These are phyloP conservation scores for Holothuria scabra DNA, from an alignment of 53 echinoderm and acorn worm species.

Conservation along the genomic window DNA sequence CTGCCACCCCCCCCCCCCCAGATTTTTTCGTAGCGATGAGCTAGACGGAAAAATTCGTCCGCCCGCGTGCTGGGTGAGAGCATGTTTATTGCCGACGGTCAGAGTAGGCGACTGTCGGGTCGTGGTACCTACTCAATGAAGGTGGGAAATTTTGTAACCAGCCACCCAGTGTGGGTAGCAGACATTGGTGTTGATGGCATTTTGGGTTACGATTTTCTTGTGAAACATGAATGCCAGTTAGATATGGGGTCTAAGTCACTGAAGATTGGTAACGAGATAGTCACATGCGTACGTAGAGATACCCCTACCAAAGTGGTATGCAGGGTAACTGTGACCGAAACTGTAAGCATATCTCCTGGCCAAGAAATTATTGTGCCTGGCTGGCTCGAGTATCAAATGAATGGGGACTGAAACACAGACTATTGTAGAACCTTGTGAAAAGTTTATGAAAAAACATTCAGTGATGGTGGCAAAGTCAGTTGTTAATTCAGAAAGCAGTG, in stretches of 20 bases:
- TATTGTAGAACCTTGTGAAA: no score
- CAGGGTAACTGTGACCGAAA: neutral
- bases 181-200: neutral
- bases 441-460: no score
- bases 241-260: neutral
- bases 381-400: neutral
- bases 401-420: neutral
- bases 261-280: neutral
- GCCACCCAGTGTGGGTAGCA: neutral
- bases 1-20: no score
- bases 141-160: no score
- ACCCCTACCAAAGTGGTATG: neutral
- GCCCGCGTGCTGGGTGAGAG: no score
- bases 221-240: neutral
- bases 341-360: neutral
- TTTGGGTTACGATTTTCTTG: neutral
- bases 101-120: neutral
- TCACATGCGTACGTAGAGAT: neutral
- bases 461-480: no score
- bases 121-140: no score
- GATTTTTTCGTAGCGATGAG: no score
- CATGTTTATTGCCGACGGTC: conserved; percentile 11
- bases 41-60: no score
- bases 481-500: no score
- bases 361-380: neutral